Conservation (phyloP, 2,888 invertebrate genomes). For the Ferrisia virgata region DNA sequence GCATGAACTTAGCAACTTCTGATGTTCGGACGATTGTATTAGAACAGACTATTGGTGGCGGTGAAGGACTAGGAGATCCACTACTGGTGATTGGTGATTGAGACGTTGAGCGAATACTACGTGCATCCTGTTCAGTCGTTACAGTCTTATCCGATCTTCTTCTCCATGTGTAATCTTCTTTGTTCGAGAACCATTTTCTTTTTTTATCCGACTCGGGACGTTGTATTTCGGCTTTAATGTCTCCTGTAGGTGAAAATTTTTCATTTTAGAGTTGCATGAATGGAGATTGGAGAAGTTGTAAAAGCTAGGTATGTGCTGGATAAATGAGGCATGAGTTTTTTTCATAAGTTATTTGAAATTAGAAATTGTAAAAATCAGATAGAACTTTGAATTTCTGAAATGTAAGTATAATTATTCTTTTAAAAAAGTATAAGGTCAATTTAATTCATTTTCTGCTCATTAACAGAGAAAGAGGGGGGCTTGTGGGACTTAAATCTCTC, state of each 20-base stretch:
- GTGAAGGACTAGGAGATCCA: not conserved
- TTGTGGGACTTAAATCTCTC: no score
- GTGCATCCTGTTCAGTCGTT: not conserved
- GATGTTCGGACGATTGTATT: constrained; percentile 3
- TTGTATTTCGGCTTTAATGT: not conserved
- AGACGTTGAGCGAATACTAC: not conserved
- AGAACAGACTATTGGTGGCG: not conserved
- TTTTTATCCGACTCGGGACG: not conserved
- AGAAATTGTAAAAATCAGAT: no score
- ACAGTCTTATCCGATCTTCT: not conserved
- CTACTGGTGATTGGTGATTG: not conserved
- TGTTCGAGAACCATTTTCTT: not conserved
- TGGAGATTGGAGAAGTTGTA: no score
- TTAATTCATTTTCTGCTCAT: no score
- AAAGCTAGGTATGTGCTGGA: no score
- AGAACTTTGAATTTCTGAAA: no score
- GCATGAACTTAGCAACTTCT: constrained; percentile 34
- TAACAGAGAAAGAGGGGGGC: no score
- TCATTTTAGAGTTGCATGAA: no score
- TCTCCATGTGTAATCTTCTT: not conserved
- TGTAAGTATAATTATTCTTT: no score
- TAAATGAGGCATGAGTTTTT: no score
- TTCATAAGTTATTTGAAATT: no score
- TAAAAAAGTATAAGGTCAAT: no score
- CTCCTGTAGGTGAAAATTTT: not conserved